Percentiles rank a stretch among this genome's conserved stretches.
Evolutionary conservation across 2,113 vertebrate genomes (phyloP).

Genomic region (Phyllostomus hastatus): DNA sequence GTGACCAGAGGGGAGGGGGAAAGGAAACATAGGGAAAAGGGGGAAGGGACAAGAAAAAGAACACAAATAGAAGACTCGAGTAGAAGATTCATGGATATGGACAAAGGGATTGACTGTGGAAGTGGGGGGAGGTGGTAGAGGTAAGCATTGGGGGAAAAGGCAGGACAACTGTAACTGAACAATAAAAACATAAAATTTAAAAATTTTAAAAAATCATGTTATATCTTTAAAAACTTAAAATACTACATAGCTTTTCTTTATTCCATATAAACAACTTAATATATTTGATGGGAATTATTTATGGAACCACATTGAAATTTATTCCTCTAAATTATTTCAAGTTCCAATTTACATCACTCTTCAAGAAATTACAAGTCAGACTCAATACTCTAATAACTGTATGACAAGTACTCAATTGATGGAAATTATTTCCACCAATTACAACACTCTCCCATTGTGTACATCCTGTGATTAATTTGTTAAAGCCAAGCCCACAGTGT

Average conservation of each 20-base stretch:
- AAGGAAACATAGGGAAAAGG: no score
- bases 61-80: no score
- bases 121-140: no score
- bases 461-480: background rate
- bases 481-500: accelerated
- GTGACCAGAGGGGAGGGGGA: no score
- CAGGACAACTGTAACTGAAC: no score
- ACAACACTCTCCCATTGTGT: accelerated
- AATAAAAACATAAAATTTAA: no score
- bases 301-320: background rate
- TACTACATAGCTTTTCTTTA: background rate
- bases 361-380: background rate
- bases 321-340: background rate
- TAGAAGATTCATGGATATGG: no score
- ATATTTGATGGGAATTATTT: background rate
- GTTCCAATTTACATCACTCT: background rate
- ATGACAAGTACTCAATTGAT: background rate
- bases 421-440: background rate
- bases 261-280: background rate
- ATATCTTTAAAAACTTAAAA: background rate
- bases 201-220: no score
- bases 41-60: no score
- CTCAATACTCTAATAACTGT: background rate
- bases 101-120: no score
- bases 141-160: no score